These are phyloP conservation scores for Ischnura elegans DNA, from an alignment of 2,888 invertebrate genomes.

Conservation along the genomic window DNA sequence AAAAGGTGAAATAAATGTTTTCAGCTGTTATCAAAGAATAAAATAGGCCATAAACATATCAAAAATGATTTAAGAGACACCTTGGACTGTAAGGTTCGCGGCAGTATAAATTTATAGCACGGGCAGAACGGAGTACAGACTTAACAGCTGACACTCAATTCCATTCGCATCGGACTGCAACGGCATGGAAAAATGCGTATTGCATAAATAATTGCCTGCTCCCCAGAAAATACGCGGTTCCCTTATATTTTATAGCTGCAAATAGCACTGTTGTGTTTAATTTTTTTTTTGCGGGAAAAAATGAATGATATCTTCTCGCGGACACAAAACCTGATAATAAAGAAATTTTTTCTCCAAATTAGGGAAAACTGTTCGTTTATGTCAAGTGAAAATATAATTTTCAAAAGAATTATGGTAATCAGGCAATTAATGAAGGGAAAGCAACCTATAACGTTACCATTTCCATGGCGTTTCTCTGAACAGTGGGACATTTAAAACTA, in stretches of 20 bases:
- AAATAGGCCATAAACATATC: conserved; percentile 26
- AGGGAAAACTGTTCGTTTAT: neutral
- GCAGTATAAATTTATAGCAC: neutral
- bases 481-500: too few species aligned
- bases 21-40: neutral
- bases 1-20: neutral
- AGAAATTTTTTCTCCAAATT: neutral
- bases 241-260: neutral
- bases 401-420: neutral
- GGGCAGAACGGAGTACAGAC: neutral
- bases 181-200: conserved; percentile 27
- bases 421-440: neutral
- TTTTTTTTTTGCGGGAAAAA: neutral
- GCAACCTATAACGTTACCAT: too few species aligned
- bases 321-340: neutral
- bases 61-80: conserved; percentile 14
- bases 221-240: neutral
- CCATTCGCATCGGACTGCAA: neutral
- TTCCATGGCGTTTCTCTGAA: too few species aligned
- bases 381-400: neutral
- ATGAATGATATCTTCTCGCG: neutral
- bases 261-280: neutral
- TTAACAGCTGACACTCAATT: conserved; percentile 38
- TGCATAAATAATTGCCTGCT: conserved; percentile 26
- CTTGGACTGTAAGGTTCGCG: neutral